Evolutionary conservation across 1,140 invertebrate genomes (phyloP).

Genomic region (Tribolium castaneum): DNA sequence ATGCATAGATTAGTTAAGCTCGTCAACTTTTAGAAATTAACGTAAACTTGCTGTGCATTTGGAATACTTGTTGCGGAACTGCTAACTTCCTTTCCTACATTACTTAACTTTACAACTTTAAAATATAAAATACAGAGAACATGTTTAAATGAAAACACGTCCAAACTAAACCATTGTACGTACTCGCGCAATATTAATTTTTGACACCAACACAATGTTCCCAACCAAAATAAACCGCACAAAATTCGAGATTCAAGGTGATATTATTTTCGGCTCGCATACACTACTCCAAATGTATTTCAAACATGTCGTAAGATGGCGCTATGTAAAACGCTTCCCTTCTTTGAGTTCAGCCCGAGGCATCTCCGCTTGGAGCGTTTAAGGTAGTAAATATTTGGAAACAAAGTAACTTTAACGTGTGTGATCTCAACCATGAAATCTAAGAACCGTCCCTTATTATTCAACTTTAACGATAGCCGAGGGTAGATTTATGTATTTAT

Average conservation of each 20-base stretch:
- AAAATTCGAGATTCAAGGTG: neutral
- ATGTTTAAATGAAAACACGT: conserved; percentile 3
- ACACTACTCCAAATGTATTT: conserved; percentile 11
- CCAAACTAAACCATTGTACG: neutral
- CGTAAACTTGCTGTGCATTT: conserved; percentile 55
- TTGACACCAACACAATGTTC: neutral
- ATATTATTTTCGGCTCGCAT: neutral
- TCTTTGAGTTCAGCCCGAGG: conserved; percentile 22
- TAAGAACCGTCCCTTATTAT: conserved; percentile 42
- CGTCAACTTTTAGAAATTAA: conserved; percentile 52
- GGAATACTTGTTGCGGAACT: conserved; percentile 53
- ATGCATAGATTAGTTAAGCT: conserved; percentile 50
- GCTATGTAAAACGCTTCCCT: conserved; percentile 12
- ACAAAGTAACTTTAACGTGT: conserved; percentile 44
- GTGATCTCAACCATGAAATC: conserved; percentile 42
- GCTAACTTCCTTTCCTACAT: conserved; percentile 31
- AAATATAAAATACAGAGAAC: conserved; percentile 12
- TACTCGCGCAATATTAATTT: neutral
- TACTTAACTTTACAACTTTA: conserved; percentile 36
- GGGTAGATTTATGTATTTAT: conserved; percentile 41
- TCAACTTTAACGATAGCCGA: conserved; percentile 42
- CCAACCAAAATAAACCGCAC: neutral
- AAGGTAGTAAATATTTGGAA: conserved; percentile 44
- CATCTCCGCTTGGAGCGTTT: conserved; percentile 34
- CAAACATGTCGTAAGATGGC: conserved; percentile 20